A percentile compares a stretch with the other conserved stretches of the same genome.
These are phyloP conservation scores for Chloropsis cyanopogon DNA, from an alignment of 2,113 vertebrate species.

Conservation along the genomic window DNA sequence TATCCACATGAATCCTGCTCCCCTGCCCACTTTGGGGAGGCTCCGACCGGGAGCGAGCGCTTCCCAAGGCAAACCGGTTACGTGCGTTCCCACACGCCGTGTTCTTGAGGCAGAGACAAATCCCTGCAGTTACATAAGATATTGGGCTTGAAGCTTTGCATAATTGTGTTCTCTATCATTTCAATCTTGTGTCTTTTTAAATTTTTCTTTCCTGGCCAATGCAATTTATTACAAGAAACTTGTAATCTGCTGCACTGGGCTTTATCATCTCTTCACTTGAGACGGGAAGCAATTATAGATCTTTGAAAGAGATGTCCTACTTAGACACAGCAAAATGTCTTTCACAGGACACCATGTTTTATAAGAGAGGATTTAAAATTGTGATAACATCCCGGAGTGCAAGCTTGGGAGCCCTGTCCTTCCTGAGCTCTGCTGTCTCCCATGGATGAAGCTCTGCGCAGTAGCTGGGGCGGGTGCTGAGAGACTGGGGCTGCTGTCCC, in stretches of 20 bases:
- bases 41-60: neutral
- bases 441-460: fast-evolving
- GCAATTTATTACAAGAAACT: neutral
- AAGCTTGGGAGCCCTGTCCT: neutral
- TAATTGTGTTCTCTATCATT: neutral
- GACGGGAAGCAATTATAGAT: neutral
- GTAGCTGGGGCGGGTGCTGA: neutral
- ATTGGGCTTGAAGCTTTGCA: neutral
- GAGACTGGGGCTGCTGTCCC: neutral
- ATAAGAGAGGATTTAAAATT: neutral
- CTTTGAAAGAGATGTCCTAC: neutral
- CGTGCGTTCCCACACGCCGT: neutral
- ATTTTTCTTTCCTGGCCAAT: neutral
- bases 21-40: neutral
- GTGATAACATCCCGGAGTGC: neutral
- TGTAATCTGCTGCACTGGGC: neutral
- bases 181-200: neutral
- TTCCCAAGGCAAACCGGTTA: neutral
- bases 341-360: neutral
- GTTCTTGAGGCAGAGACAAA: neutral
- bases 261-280: neutral
- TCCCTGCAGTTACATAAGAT: neutral
- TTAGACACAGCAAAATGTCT: neutral
- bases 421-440: neutral
- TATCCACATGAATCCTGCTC: neutral